Evolutionary conservation across 2,888 invertebrate genomes (phyloP).

Genomic region (Sylvicola fuscatus): DNA sequence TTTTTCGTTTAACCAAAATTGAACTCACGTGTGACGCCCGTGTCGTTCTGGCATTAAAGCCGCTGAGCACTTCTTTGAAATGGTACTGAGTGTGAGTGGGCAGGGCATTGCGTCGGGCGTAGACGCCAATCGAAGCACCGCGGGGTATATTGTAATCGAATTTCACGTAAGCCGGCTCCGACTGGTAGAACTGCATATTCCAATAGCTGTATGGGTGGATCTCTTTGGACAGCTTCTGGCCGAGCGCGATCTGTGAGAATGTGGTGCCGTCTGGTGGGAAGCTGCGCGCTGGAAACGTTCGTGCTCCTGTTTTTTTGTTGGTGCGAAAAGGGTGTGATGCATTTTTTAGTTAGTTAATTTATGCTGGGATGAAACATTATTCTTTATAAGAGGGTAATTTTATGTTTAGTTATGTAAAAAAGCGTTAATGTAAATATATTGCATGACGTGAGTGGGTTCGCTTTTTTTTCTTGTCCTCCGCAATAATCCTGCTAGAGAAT

Average conservation of each 20-base stretch:
- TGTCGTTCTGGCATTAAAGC: slow-evolving; percentile 67
- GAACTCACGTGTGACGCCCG: slow-evolving; percentile 69
- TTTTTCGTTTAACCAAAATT: too few species aligned
- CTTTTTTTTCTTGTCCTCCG: too few species aligned
- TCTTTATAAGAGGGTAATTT: too few species aligned
- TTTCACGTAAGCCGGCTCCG: slow-evolving; percentile 80
- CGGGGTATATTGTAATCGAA: slow-evolving; percentile 87
- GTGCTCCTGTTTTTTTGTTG: slow-evolving; percentile 38
- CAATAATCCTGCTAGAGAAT: too few species aligned
- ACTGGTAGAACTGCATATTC: slow-evolving; percentile 95
- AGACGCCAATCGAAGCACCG: slow-evolving; percentile 85
- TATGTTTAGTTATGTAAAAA: too few species aligned
- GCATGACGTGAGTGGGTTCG: too few species aligned
- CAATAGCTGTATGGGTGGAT: slow-evolving; percentile 90
- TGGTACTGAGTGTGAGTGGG: slow-evolving; percentile 96
- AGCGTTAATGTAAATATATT: too few species aligned
- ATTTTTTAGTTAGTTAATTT: neutral
- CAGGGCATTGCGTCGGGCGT: slow-evolving; percentile 79
- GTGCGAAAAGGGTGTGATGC: slow-evolving; percentile 1
- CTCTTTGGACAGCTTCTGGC: slow-evolving; percentile 70
- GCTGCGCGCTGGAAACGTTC: slow-evolving; percentile 74
- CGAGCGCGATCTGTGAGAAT: slow-evolving; percentile 73
- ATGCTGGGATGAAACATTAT: too few species aligned
- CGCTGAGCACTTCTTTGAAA: slow-evolving; percentile 80
- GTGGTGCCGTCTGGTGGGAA: slow-evolving; percentile 87